Evolutionary conservation across 2,888 invertebrate species (phyloP), one percentile per base, ranked within the genome.

Genomic region (Antheraea assamensis): DNA sequence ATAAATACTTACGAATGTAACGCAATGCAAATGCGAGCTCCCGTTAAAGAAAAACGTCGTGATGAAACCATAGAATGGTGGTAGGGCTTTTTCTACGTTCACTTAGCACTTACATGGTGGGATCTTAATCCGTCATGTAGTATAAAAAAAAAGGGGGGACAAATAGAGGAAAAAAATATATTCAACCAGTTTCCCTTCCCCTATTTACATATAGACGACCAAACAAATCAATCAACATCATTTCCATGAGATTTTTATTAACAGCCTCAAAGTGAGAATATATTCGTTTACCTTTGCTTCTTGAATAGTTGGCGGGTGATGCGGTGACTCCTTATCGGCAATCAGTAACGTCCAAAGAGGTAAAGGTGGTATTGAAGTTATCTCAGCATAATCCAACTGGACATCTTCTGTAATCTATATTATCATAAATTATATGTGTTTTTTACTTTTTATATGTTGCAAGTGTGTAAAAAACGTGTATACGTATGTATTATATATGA

Each of bases 341-440:
- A 98, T 98, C 13, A 99, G 95, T 1, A 99, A 95, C 3, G 99
- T 99, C 98, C 99, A 99, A 30, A 99, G 93, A 0, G 99, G 99
- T 72, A 99, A 93, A 0, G 99, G 99, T 0, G 99, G 99, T 80
- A 99, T 99, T n/a, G 99, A 98, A 2, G 98, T 98, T 75, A 99
- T 97, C 90, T 99, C 99, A 0, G 99, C 98, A 87, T 99, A 99
- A 91, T 98, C 98, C 73, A 98, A 90, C 78, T 97, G 98, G 61
- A 98, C 95, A 85, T 98, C 98, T 87, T 98, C 98, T 0, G 97
- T 97, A 81, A 97, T 97, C 95, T 95, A 80, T 85, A 80, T 42
- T 58, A 52, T 49, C 76, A 52, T 66, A 17, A 0, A 13, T 31
- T 64, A 24, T 55, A 15, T 70, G 13, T 70, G 47, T 70, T 8